Evolutionary conservation across 2,797 vertebrate species (phyloP).

Genomic region (Rhabdomys pumilio): DNA sequence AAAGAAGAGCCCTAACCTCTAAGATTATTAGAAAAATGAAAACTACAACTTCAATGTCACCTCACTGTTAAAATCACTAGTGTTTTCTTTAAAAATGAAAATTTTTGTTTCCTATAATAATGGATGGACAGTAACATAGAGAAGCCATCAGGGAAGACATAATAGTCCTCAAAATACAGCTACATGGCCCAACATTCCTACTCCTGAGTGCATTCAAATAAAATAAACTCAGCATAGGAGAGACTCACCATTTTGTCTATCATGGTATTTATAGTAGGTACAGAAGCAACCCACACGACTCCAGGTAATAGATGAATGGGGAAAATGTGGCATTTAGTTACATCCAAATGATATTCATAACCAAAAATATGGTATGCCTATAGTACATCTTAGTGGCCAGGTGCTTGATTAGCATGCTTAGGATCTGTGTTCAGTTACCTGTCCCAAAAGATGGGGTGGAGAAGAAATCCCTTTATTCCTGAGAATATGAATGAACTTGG

Average conservation of each 20-base stretch:
- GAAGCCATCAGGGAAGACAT: not conserved
- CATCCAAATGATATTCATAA: not conserved
- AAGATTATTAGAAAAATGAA: not conserved
- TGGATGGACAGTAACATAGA: not conserved
- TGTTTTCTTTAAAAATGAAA: not conserved
- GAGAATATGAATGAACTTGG: not conserved
- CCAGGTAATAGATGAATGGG: not conserved
- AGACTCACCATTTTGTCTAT: not conserved
- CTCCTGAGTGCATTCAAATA: not conserved
- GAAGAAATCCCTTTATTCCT: not conserved
- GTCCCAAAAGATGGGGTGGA: no score
- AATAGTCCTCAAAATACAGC: no score
- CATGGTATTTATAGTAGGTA: not conserved
- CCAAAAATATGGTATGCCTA: not conserved
- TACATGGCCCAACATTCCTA: not conserved
- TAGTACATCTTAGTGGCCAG: not conserved
- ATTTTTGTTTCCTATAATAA: not conserved
- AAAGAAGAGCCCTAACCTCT: not conserved
- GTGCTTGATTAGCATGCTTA: not conserved
- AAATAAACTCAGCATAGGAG: not conserved
- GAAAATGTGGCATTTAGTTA: not conserved
- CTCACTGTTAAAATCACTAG: not conserved
- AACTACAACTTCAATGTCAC: not conserved
- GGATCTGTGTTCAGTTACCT: not conserved
- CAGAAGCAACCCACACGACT: not conserved